phyloP scores from a whole-genome alignment of 2,797 vertebrate genomes.

The Rachycentron canadum region DNA sequence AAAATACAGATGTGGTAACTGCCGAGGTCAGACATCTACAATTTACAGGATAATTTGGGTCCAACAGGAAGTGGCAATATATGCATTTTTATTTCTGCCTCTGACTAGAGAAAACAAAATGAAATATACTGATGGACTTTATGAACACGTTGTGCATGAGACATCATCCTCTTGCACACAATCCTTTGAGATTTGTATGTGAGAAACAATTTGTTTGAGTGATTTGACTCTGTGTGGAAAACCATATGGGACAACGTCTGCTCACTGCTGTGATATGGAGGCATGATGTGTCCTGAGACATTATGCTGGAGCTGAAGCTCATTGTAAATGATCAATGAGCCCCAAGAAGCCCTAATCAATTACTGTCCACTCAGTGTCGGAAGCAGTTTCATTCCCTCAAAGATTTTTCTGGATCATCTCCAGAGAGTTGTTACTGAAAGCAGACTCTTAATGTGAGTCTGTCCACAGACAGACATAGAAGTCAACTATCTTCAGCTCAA shows the following conservation, averaged over 20 bases:
- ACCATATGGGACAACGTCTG: not conserved
- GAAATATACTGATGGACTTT: too few relatives aligned
- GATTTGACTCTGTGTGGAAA: not conserved
- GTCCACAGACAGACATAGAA: conserved; percentile 16
- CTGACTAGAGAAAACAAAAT: not conserved
- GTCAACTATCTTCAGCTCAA: not conserved
- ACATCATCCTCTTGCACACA: not conserved
- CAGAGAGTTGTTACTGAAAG: conserved; percentile 7
- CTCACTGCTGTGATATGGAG: not conserved
- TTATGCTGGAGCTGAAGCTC: conserved; percentile 2
- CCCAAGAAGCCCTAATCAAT: conserved; percentile 9
- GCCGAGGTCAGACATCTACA: too few relatives aligned
- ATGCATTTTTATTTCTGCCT: not conserved
- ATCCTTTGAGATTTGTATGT: conserved; percentile 1
- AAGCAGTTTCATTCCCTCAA: not conserved
- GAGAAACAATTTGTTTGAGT: conserved; percentile 3
- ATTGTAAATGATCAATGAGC: conserved; percentile 8
- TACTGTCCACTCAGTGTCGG: not conserved
- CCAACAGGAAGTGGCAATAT: not conserved
- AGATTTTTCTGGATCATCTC: conserved; percentile 17
- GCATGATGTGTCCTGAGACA: not conserved
- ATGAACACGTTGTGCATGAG: not conserved
- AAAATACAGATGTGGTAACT: too few relatives aligned
- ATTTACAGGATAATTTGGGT: not conserved
- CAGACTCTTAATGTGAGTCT: not conserved